These are phyloP conservation scores for Ctenomys sociabilis DNA, from an alignment of 2,113 vertebrate species.

Conservation along the genomic window DNA sequence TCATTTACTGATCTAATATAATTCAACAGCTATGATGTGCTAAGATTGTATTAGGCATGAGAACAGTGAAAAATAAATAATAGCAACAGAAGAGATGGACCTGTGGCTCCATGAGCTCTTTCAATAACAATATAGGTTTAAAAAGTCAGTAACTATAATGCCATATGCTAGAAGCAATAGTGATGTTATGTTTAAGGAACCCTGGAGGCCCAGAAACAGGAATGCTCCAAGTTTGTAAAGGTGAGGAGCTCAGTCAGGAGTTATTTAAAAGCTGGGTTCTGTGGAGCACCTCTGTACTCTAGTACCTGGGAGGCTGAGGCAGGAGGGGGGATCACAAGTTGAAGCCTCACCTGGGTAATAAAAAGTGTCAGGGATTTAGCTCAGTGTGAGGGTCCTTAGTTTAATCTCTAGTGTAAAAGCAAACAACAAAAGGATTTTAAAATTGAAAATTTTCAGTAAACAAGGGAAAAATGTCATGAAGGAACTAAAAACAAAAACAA, in stretches of 20 bases:
- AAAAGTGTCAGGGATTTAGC: background rate
- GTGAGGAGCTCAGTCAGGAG: background rate
- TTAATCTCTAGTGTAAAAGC: background rate
- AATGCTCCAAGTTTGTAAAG: background rate
- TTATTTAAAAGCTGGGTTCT: background rate
- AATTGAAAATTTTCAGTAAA: constrained; percentile 24
- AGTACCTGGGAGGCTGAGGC: background rate
- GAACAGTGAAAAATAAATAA: background rate
- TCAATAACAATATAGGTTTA: background rate
- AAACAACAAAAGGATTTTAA: background rate
- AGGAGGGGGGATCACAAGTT: background rate
- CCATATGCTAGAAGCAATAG: background rate
- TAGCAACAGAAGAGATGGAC: background rate
- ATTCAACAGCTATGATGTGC: background rate
- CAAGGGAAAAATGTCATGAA: constrained; percentile 33
- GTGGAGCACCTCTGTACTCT: background rate
- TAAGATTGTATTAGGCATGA: background rate
- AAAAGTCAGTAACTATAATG: background rate
- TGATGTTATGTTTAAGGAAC: background rate
- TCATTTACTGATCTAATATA: background rate
- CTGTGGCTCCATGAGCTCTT: background rate
- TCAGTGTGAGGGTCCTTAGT: background rate
- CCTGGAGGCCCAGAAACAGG: background rate
- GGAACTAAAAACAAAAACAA: constrained; percentile 1
- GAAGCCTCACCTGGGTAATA: background rate